A percentile compares a stretch with the other conserved stretches of the same genome.
Evolutionary conservation across 2,797 vertebrate species (phyloP).

Genomic region (Crenichthys baileyi): DNA sequence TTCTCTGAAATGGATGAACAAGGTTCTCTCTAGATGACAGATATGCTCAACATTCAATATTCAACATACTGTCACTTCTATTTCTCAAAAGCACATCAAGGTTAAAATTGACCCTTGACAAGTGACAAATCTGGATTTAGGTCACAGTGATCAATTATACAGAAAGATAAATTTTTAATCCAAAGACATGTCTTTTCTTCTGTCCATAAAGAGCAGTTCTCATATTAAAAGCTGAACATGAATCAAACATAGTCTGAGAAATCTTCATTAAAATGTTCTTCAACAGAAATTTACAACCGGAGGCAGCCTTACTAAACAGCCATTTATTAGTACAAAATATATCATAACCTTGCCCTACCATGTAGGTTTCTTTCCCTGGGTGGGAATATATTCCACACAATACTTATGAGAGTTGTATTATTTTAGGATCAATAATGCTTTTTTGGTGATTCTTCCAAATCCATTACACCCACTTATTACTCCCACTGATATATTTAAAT

Average conservation of each 20-base stretch:
- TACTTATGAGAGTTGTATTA: background rate
- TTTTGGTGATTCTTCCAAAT: background rate
- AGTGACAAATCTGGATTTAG: background rate
- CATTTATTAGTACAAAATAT: background rate
- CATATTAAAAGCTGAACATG: background rate
- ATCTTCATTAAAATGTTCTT: background rate
- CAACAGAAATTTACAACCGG: background rate
- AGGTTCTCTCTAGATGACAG: no score
- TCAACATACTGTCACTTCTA: no score
- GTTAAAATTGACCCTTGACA: background rate
- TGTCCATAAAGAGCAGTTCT: background rate
- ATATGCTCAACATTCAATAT: no score
- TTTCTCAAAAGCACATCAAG: no score
- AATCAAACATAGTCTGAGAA: background rate
- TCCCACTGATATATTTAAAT: background rate
- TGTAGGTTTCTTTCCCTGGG: background rate
- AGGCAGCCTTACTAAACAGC: background rate
- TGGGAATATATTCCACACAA: background rate
- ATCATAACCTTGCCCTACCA: background rate
- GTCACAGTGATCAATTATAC: background rate
- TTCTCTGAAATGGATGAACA: no score
- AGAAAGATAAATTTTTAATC: background rate
- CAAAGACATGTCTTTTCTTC: background rate
- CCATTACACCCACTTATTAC: background rate
- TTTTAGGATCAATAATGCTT: background rate